Evolutionary conservation across 2,113 vertebrate species (phyloP).

Genomic region (Deroptyus accipitrinus): DNA sequence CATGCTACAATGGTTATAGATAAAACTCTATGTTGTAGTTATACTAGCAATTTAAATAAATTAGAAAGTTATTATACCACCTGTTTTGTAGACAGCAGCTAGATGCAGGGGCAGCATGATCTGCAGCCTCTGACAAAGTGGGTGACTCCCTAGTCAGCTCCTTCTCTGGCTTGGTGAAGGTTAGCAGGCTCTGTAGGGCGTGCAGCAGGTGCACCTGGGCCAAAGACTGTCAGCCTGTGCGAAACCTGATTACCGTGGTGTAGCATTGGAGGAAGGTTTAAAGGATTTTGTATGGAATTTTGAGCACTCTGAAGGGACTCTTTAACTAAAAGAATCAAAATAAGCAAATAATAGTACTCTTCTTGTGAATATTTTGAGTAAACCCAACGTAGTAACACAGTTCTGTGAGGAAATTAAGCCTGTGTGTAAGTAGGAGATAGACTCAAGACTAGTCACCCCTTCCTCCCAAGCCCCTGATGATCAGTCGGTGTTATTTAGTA

Average conservation of each 20-base stretch:
- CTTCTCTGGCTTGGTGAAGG: not conserved
- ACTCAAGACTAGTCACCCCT: not conserved
- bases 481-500: not conserved
- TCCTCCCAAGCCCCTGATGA: not conserved
- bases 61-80: not conserved
- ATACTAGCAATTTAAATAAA: not conserved
- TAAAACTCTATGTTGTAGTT: not conserved
- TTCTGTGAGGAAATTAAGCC: not conserved
- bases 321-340: not conserved
- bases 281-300: not conserved
- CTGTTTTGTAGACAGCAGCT: not conserved
- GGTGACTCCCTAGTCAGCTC: not conserved
- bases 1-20: not conserved
- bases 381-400: not conserved
- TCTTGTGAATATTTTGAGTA: not conserved
- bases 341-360: not conserved
- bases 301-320: not conserved
- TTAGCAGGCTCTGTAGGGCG: fast-evolving
- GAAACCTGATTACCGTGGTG: not conserved
- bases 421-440: not conserved
- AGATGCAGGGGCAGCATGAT: not conserved
- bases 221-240: not conserved
- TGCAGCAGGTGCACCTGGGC: fast-evolving
- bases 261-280: not conserved
- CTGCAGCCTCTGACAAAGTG: not conserved